phyloP scores from a whole-genome alignment of 1,140 invertebrate species.

The Drosophila willistoni region DNA sequence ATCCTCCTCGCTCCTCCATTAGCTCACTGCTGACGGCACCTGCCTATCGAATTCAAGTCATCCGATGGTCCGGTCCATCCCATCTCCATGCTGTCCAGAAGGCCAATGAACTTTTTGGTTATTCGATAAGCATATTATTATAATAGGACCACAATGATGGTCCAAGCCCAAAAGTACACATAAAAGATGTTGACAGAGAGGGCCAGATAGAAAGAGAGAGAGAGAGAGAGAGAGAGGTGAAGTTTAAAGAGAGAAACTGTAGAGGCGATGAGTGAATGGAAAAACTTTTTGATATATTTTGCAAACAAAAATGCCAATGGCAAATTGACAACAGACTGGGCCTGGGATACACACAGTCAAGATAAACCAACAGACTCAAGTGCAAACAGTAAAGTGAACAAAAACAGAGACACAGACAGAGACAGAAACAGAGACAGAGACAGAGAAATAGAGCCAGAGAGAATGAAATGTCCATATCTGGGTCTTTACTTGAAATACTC shows the following conservation, averaged over 20 bases:
- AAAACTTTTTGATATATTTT: constrained; percentile 76
- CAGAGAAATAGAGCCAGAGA: neutral
- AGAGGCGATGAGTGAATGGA: constrained; percentile 42
- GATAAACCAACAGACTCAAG: constrained; percentile 60
- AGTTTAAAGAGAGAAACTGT: constrained; percentile 6
- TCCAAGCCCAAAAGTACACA: constrained; percentile 70
- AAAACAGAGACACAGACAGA: constrained; percentile 21
- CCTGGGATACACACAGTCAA: constrained; percentile 26
- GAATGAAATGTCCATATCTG: constrained; percentile 45
- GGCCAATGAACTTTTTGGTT: constrained; percentile 52
- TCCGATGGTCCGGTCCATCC: neutral
- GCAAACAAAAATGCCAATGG: constrained; percentile 74
- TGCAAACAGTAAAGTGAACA: constrained; percentile 43
- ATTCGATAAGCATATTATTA: constrained; percentile 76
- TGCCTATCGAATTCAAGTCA: neutral
- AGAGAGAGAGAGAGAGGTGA: neutral
- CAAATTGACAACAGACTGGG: constrained; percentile 60
- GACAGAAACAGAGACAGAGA: neutral
- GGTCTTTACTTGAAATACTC: constrained; percentile 17
- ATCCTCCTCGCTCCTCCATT: neutral
- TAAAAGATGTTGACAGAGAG: constrained; percentile 46
- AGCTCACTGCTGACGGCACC: neutral
- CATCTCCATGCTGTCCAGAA: constrained; percentile 24
- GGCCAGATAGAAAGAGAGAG: constrained; percentile 6
- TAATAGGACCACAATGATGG: constrained; percentile 69